Evolutionary conservation across 2,113 vertebrate genomes (phyloP).

Genomic region (Aegithalos caudatus): DNA sequence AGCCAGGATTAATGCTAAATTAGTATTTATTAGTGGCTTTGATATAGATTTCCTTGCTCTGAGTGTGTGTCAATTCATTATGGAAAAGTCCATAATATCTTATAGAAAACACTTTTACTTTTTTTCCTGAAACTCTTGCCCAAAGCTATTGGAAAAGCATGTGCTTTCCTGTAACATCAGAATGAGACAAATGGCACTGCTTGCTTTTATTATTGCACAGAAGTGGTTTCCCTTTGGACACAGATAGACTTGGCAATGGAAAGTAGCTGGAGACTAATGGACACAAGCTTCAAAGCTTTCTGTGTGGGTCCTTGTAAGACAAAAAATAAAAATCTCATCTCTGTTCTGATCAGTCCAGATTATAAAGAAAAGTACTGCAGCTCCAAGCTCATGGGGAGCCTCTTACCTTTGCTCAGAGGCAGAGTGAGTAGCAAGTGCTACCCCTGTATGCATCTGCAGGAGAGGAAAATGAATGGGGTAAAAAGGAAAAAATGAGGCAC

Average conservation of each 20-base stretch:
- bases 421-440: neutral
- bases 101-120: neutral
- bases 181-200: neutral
- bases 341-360: neutral
- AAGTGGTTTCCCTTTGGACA: conserved; percentile 3
- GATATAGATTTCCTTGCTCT: neutral
- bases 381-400: neutral
- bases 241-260: conserved; percentile 10
- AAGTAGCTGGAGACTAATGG: neutral
- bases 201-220: conserved; percentile 9
- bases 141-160: neutral
- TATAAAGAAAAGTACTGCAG: neutral
- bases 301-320: neutral
- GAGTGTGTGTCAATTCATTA: neutral
- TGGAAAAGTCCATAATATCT: neutral
- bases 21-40: neutral
- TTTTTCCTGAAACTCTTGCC: neutral
- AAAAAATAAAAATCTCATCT: neutral
- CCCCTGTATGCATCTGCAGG: neutral
- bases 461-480: neutral
- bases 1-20: conserved; percentile 10
- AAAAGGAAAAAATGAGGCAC: neutral
- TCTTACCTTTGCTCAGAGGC: neutral
- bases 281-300: conserved; percentile 18
- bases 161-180: neutral